These are phyloP conservation scores for Perognathus longimembris DNA, from an alignment of 2,113 vertebrate species.

Conservation along the genomic window DNA sequence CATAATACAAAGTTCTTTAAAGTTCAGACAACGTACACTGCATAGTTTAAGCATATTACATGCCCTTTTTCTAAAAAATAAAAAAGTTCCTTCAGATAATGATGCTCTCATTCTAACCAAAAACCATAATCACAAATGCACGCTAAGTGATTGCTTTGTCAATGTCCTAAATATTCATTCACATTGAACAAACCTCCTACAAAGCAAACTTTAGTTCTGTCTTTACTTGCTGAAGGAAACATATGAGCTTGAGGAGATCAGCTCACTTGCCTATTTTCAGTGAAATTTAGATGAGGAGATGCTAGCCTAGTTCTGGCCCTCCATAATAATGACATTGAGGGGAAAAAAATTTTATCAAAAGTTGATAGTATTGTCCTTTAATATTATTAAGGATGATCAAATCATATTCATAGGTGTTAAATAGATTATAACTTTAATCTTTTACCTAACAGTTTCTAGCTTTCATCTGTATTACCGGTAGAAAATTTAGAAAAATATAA, in stretches of 20 bases:
- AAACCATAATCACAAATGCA: too few species aligned
- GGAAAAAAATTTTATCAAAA: background rate
- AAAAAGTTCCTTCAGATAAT: background rate
- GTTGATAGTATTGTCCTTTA: background rate
- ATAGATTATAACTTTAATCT: background rate
- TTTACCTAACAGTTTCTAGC: background rate
- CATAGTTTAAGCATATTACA: background rate
- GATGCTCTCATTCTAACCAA: background rate
- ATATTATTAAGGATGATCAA: background rate
- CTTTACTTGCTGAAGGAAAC: background rate
- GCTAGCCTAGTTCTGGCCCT: background rate
- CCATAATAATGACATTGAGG: background rate
- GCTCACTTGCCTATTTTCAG: background rate
- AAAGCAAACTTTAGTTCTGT: too few species aligned
- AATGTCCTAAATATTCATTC: background rate
- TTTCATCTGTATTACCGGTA: background rate
- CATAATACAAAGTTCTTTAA: background rate
- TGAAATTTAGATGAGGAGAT: background rate
- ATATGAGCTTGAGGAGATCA: background rate
- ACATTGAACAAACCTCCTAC: background rate
- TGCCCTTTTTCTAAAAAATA: background rate
- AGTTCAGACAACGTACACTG: background rate
- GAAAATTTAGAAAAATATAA: background rate
- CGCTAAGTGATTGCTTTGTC: background rate
- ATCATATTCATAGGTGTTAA: background rate